phyloP scores from a whole-genome alignment of 2,888 invertebrate species.

The Mythimna loreyi region DNA sequence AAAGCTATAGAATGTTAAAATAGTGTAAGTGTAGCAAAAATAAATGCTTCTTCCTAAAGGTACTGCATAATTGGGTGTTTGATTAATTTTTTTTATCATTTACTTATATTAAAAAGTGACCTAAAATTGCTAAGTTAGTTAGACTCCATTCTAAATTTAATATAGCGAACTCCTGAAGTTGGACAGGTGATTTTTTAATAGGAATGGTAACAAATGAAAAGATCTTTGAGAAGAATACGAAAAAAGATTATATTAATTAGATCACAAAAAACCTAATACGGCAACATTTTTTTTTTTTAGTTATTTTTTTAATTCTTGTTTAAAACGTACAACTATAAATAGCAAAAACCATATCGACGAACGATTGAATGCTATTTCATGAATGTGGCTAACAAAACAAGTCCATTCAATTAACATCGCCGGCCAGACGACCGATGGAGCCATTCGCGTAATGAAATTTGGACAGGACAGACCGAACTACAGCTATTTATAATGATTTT shows the following conservation, averaged over 20 bases:
- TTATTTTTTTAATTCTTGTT: not conserved
- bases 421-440: slow-evolving; percentile 72
- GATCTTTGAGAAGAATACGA: too few species aligned
- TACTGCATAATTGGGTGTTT: too few species aligned
- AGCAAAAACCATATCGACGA: slow-evolving; percentile 44
- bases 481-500: slow-evolving; percentile 31
- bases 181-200: too few species aligned
- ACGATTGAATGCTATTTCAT: slow-evolving; percentile 68
- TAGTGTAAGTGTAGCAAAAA: not conserved
- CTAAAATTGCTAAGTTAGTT: too few species aligned
- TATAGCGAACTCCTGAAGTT: too few species aligned
- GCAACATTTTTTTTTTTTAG: too few species aligned
- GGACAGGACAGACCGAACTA: slow-evolving; percentile 31
- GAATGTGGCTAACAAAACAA: slow-evolving; percentile 78
- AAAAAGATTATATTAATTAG: too few species aligned
- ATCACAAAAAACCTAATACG: too few species aligned
- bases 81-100: too few species aligned
- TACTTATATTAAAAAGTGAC: too few species aligned
- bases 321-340: slow-evolving; percentile 6
- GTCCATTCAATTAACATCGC: slow-evolving; percentile 80
- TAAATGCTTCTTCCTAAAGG: not conserved
- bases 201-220: too few species aligned
- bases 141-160: too few species aligned
- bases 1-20: not conserved
- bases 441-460: slow-evolving; percentile 81